Evolutionary conservation across 2,888 invertebrate genomes (phyloP), one percentile per base, ranked within the genome.

Genomic region (Andrena marginata): DNA sequence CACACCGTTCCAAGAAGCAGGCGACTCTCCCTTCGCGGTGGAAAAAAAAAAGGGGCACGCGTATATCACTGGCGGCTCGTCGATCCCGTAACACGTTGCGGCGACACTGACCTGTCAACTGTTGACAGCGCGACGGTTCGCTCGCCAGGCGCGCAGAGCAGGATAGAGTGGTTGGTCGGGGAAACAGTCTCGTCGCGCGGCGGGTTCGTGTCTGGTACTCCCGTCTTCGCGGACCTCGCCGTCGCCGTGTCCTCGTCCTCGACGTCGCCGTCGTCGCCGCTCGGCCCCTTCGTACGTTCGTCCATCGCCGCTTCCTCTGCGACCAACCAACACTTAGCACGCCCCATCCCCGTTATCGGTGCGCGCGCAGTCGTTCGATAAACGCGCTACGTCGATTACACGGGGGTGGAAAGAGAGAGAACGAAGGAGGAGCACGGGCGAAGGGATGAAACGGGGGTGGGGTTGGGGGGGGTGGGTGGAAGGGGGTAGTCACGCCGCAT

Each of bases 311-410:
- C 72, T 75, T 79, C 63, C 78, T 82, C 84, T 59, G 82, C 87
- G 78, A 79, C 88, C 88, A 89, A 89, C 90, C 90, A 90, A 90
- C 91, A 89, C 87, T 85, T 87, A 85, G 92, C 85, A 91, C 92
- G 92, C 92, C 93, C 93, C 91, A 78, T 84, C 69, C 80, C 85
- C 60, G 79, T 84, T 78, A 76, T 77, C 82, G 62, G 79, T 93
- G 94, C 94, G 94, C 94, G 94, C 94, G 94, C 94, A 94, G 82
- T 92, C 91, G 94, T 92, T 94, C 94, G 94, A 94, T 94, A 94
- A 93, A 92, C 91, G 93, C 91, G 90, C 91, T 78, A 91, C 90
- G 92, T 91, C 91, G 90, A 92, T 92, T 80, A 75, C 54, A 81
- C 84, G 90, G 86, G 89, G 88, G 88, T 86, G 89, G 89, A 69